Base-by-base conservation (phyloP, 2,113 vertebrate species). In the Stercorarius parasiticus region DNA sequence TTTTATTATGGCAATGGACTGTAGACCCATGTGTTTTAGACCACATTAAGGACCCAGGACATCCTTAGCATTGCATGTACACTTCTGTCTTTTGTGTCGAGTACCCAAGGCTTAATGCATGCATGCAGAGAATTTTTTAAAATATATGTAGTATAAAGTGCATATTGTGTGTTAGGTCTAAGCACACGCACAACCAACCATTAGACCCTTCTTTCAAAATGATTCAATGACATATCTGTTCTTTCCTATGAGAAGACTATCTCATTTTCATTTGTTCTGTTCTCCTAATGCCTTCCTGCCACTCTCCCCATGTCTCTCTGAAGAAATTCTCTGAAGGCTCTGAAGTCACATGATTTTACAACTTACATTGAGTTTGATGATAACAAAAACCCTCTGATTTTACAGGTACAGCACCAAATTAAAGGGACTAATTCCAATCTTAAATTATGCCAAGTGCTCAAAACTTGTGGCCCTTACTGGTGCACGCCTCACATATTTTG, bases 291-390 rank as follows among this genome's bases (percentile, higher is more conserved):
- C 23, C 34, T 70, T 64, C 53, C 45, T 73, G 83, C 11, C 36
- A 79, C 34, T 40, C 2, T 26, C 11, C 10, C 14, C 2, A 0
- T 3, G 3, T n/a, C 5, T 49, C 14, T 78, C n/a, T 15, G 34
- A 71, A 86, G 82, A 82, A 52, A 56, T 0, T 47, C 47, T 47
- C 47, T 47, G 47, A 47, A 47, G 47, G 20, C 47, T 47, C 47
- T 47, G 47, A 47, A 13, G 21, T 53, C 32, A 79, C 27, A 23
- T 11, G 29, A 5, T 67, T 85, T 30, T 36, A 89, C 4, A 89
- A 19, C 9, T 70, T 84, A 66, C 8, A 87, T 1, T 25, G 15
- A 69, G n/a, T 56, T 22, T 67, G 17, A 59, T 32, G 65, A 61
- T 29, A 64, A 58, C 0, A 1, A 49, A 82, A 84, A 42, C 6